Conservation (phyloP, 1,140 invertebrate genomes). For the Cydia splendana region DNA sequence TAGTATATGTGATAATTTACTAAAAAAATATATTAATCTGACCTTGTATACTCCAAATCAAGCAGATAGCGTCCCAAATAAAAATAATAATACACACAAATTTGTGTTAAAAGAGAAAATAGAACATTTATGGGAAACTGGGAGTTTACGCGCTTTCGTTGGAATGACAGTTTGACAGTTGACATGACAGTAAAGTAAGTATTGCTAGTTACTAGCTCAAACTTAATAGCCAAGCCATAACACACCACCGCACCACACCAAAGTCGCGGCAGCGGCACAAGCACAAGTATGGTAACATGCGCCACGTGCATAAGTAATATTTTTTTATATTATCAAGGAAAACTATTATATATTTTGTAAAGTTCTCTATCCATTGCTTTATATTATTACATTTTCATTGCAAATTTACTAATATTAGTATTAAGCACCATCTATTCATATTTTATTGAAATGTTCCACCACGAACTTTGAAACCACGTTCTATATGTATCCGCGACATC, state of each 20-base stretch:
- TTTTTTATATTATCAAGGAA: background rate
- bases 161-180: background rate
- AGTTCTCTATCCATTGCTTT: background rate
- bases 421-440: background rate
- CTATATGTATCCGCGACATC: background rate
- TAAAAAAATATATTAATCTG: background rate
- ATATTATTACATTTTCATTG: background rate
- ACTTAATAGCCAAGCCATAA: too few relatives aligned
- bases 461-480: background rate
- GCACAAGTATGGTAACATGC: background rate
- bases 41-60: background rate
- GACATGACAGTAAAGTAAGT: too few relatives aligned
- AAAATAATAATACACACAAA: background rate
- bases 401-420: background rate
- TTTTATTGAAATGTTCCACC: background rate
- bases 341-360: background rate
- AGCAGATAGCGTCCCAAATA: background rate
- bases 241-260: too few relatives aligned
- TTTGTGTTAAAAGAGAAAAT: background rate
- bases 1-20: background rate
- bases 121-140: background rate
- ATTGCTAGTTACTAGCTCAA: too few relatives aligned
- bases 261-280: background rate
- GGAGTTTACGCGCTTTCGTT: constrained; percentile 18
- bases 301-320: too few relatives aligned